Percentiles rank a stretch among this genome's conserved stretches.
These are phyloP conservation scores for Drosophila ogumai DNA, from an alignment of 1,140 invertebrate genomes.

Conservation along the genomic window DNA sequence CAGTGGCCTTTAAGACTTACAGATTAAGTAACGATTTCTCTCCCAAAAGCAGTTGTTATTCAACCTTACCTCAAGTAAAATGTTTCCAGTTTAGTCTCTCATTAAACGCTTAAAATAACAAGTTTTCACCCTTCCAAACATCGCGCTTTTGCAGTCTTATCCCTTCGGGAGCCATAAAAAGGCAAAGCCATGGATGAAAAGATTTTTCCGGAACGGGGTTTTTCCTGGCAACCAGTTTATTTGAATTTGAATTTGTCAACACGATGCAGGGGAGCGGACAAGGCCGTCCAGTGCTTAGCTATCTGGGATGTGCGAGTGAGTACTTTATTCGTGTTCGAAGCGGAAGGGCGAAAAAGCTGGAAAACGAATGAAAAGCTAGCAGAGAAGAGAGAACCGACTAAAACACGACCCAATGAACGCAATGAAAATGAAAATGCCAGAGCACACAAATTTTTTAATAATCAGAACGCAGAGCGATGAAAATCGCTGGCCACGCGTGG, in stretches of 20 bases:
- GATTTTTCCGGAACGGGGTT: constrained; percentile 8
- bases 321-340: constrained; percentile 38
- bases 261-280: constrained; percentile 20
- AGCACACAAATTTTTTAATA: constrained; percentile 78
- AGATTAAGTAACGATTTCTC: neutral
- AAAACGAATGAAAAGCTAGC: constrained; percentile 15
- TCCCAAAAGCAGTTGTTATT: neutral
- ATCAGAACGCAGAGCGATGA: constrained; percentile 62
- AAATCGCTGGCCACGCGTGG: constrained; percentile 70
- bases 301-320: constrained; percentile 40
- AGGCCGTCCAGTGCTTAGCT: constrained; percentile 38
- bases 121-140: constrained; percentile 7
- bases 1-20: neutral
- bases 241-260: constrained; percentile 61
- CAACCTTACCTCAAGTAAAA: neutral
- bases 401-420: constrained; percentile 70
- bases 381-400: constrained; percentile 17
- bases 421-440: constrained; percentile 79
- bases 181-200: constrained; percentile 9
- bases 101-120: constrained; percentile 1
- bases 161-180: constrained; percentile 18
- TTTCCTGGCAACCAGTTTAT: constrained; percentile 31
- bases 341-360: constrained; percentile 39
- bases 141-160: constrained; percentile 19
- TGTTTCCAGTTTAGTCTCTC: neutral